Base-by-base conservation (phyloP, 2,888 invertebrate species). In the Chrysotoxum bicinctum region DNA sequence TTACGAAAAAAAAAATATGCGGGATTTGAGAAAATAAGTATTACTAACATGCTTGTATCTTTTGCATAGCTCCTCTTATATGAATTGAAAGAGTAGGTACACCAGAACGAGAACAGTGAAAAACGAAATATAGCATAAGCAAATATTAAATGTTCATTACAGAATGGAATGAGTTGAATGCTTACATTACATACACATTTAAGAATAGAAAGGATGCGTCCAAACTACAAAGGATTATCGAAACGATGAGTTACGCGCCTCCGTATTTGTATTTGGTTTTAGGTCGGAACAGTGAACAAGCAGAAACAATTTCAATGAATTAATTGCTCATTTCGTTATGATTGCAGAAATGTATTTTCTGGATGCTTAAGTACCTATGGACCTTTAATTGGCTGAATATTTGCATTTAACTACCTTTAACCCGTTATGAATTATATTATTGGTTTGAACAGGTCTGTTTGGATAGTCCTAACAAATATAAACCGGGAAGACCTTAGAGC, bases 371-470 rank as follows among this genome's bases (percentile, higher is more conserved):
- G 14, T 26, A 5, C 26, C 26, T 89, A 88, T n/a, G n/a, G n/a
- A n/a, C 88, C 89, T 89, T 90, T 90, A 90, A 90, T 90, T 90
- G 90, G 90, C 85, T 87, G 52, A 84, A 68, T 58, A 75, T 79
- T 90, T 90, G 90, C 90, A 90, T 90, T 90, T 89, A 87, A 87
- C 52, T 87, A 89, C 88, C 88, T 89, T 90, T 90, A 90, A 90
- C 90, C 90, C 90, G 89, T 90, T 90, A 52, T 52, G 64, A 35
- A 69, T 37, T 68, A 37, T 37, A 19, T 26, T 19, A 26, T 48
- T 50, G 40, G 21, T 43, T 69, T 56, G 64, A 10, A 58, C 12
- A 40, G 23, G 21, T 54, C n/a, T 76, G 32, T 81, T 76, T 81
- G 37, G 10, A 58, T 50, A 56, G 64, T 43, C 35, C 70, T 50